Conservation (phyloP, 2,797 vertebrate genomes). For the Uromys caudimaculatus region DNA sequence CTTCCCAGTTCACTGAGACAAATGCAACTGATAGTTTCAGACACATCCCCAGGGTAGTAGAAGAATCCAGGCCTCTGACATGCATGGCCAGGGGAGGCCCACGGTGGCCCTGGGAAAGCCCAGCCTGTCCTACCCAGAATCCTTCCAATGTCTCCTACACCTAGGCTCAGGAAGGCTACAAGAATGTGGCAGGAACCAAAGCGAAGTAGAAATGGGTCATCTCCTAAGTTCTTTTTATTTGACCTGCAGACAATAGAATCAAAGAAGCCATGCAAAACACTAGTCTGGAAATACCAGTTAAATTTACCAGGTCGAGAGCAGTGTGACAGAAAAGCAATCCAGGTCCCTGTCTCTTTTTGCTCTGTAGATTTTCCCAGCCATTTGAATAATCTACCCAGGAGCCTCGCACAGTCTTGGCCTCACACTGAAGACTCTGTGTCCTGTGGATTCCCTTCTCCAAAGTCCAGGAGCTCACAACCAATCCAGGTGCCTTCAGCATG, state of each 20-base stretch:
- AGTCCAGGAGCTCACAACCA: background rate
- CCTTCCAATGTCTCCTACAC: background rate
- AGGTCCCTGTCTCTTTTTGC: background rate
- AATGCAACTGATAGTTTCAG: background rate
- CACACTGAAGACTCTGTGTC: background rate
- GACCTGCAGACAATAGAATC: background rate
- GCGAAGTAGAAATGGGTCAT: background rate
- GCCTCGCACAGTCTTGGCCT: background rate
- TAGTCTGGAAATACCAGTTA: background rate
- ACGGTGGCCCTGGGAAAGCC: background rate
- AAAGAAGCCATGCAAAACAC: background rate
- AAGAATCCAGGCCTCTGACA: background rate
- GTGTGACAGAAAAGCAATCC: background rate
- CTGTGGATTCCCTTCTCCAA: background rate
- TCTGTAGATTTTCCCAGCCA: background rate
- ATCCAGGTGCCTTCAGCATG: rapidly evolving
- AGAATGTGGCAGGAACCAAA: background rate
- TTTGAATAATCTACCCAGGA: background rate
- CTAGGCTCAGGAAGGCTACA: background rate
- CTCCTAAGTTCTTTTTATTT: background rate
- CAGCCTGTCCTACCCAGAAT: background rate
- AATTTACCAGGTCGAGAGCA: background rate
- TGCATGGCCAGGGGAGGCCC: background rate
- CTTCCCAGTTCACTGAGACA: background rate
- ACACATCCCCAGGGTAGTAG: background rate